Percentiles rank a stretch among this genome's conserved stretches.
Conservation (phyloP, 2,797 vertebrate genomes). For the Alosa sapidissima region DNA sequence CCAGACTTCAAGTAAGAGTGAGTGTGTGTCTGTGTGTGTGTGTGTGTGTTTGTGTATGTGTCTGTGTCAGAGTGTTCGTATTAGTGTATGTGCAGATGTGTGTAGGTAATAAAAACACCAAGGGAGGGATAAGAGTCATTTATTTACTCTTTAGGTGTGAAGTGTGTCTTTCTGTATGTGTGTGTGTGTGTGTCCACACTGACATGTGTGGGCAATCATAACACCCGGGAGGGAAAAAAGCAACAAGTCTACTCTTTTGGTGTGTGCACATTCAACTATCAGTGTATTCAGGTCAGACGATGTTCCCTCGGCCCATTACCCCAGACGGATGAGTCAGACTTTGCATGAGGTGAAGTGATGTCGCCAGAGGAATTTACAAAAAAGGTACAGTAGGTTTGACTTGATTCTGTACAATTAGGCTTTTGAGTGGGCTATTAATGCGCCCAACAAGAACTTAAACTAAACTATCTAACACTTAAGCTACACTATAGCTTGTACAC, state of each 20-base stretch:
- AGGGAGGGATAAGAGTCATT: background rate
- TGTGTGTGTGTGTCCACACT: background rate
- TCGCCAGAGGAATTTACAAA: background rate
- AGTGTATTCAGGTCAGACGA: background rate
- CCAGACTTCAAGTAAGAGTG: background rate
- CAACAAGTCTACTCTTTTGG: conserved; percentile 28
- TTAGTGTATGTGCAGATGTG: background rate
- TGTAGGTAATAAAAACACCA: background rate
- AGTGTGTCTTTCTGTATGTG: background rate
- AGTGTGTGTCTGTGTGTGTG: background rate
- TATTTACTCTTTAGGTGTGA: background rate
- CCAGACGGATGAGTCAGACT: background rate
- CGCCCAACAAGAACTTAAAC: background rate
- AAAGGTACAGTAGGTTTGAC: background rate
- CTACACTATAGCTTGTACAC: background rate
- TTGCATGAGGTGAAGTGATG: background rate
- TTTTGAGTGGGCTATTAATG: background rate
- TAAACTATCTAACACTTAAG: background rate
- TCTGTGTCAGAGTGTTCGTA: background rate
- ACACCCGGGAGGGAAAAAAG: conserved; percentile 26
- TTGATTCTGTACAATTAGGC: background rate
- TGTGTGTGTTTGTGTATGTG: background rate
- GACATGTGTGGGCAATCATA: conserved; percentile 33
- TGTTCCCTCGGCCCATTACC: background rate
- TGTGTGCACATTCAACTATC: background rate